These are phyloP conservation scores for Bubo blakistoni DNA, from an alignment of 2,113 vertebrate genomes.

Conservation along the genomic window DNA sequence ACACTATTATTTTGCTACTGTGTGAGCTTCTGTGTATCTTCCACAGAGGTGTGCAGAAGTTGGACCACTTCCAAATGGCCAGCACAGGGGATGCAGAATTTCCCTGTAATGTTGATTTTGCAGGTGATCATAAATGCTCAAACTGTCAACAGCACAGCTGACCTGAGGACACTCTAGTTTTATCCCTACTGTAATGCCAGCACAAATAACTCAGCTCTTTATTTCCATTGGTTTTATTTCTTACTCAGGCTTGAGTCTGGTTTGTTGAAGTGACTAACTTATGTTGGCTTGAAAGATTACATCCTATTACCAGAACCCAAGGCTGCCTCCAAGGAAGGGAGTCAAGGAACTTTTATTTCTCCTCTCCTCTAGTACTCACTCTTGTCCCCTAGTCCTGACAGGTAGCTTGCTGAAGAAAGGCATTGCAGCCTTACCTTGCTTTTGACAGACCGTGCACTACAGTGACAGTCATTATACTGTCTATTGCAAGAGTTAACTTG, in stretches of 20 bases:
- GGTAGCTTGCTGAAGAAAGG: not conserved
- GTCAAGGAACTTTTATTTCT: not conserved
- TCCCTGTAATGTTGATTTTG: not conserved
- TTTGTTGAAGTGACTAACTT: not conserved
- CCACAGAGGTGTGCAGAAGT: not conserved
- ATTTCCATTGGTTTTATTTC: not conserved
- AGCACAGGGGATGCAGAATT: not conserved
- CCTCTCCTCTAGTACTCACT: not conserved
- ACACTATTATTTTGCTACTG: rapidly evolving
- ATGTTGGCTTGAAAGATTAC: not conserved
- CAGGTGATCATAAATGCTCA: not conserved
- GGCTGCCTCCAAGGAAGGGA: not conserved
- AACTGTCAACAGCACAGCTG: not conserved
- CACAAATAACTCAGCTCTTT: not conserved
- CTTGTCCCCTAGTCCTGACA: not conserved
- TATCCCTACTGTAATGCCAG: not conserved
- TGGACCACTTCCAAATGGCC: not conserved
- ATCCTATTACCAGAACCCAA: not conserved
- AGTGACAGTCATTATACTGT: not conserved
- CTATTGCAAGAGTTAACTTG: not conserved
- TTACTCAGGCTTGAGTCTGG: not conserved
- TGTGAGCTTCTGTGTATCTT: not conserved
- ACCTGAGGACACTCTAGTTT: not conserved
- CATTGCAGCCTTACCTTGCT: not conserved
- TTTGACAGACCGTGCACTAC: rapidly evolving